Evolutionary conservation across 2,888 invertebrate genomes (phyloP), one percentile per base, ranked within the genome.

Genomic region (Sialis fuliginosa): DNA sequence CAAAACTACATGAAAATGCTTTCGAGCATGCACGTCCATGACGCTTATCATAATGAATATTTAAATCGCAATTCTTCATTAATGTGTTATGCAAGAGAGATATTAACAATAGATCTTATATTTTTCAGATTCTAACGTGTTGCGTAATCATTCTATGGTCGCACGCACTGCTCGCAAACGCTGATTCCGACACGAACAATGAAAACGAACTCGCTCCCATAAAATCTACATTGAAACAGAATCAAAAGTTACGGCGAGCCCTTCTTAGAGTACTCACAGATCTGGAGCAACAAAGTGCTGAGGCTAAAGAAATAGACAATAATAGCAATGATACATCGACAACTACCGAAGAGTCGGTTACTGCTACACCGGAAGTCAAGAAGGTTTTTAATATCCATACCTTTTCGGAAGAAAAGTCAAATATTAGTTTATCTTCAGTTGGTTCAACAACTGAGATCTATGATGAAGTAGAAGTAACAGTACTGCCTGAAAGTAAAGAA

Each of bases 221-320:
- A 22, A 22, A 22, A 22, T 22, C 22, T 22, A 22, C 22, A 22
- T 22, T 22, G 22, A 74, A 79, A 49, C 62, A 86, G 47, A 85
- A 86, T 60, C 78, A 79, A 41, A 81, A 79, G 51, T 73, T 88
- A 33, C 70, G 86, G 10, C 76, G 78, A 62, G 87, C 86, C 1
- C 65, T 87, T 39, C 65, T 87, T 5, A 79, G 78, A 64, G 87
- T 86, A 8, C 68, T 88, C 5, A 79, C 77, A 45, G 83, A 85
- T 56, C 65, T 87, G 44, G 85, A 87, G 63, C 74, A 76, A 52
- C 77, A 75, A 51, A 40, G 13, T 31, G 33, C 12, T 13, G 10
- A 39, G 5, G 12, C 31, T 12, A 10, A 13, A 6, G 32, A 44
- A 6, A 30, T 8, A 33, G n/a, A 6, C 1, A 5, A 10, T 9